A percentile compares a stretch with the other conserved stretches of the same genome.
Evolutionary conservation across 2,797 vertebrate species (phyloP).

Genomic region (Alectoris magna): DNA sequence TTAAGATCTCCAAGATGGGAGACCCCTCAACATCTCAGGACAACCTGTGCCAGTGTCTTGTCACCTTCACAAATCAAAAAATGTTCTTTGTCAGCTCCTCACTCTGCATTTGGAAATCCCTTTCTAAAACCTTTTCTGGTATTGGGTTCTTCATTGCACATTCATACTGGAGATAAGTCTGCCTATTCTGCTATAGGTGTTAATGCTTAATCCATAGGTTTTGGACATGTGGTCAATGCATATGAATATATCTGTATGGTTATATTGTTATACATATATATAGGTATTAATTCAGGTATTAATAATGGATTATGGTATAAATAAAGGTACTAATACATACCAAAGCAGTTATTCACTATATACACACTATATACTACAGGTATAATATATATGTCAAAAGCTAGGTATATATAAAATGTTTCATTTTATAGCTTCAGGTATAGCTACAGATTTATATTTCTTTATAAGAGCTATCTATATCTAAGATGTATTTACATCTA

Average conservation of each 20-base stretch:
- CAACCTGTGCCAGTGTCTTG: neutral
- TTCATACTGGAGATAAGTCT: neutral
- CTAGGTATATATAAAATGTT: neutral
- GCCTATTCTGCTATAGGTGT: neutral
- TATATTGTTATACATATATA: too few species aligned
- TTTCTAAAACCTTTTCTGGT: neutral
- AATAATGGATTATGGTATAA: neutral
- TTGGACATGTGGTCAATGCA: neutral
- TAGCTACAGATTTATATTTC: neutral
- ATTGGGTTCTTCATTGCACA: neutral
- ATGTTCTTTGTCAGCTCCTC: fast-evolving
- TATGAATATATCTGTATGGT: too few species aligned
- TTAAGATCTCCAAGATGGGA: neutral
- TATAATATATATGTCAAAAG: neutral
- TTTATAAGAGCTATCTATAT: neutral
- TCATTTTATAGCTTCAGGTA: neutral
- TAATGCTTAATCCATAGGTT: neutral
- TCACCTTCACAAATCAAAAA: neutral
- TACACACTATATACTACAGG: neutral
- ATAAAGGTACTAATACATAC: neutral
- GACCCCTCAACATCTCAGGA: neutral
- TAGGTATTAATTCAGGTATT: neutral
- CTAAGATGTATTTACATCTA: neutral
- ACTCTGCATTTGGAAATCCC: neutral
- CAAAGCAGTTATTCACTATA: neutral